These are phyloP conservation scores for Ateles fusciceps DNA, from an alignment of 2,797 vertebrate genomes.

Conservation along the genomic window DNA sequence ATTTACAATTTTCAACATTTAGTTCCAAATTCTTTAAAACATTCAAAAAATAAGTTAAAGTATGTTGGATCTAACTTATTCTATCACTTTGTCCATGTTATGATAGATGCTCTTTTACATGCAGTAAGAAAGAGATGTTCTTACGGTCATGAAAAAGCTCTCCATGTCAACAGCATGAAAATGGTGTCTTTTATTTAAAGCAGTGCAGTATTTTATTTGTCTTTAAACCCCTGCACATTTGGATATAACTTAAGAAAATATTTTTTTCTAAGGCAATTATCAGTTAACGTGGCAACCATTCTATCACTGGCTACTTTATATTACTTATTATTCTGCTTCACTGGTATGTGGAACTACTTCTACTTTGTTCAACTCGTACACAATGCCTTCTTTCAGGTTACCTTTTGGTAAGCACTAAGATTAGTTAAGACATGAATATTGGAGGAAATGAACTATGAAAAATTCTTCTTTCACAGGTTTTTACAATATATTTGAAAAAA, in stretches of 20 bases:
- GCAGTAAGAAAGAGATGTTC: background rate
- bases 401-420: background rate
- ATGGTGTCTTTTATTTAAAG: background rate
- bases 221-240: background rate
- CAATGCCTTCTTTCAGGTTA: background rate
- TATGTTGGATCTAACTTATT: background rate
- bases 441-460: background rate
- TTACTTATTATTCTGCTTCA: background rate
- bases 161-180: background rate
- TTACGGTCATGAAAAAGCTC: background rate
- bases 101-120: background rate
- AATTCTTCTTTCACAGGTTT: slow-evolving; percentile 2
- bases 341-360: background rate
- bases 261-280: background rate
- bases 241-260: background rate
- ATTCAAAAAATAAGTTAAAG: background rate
- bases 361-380: background rate
- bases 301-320: background rate
- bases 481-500: background rate
- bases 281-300: background rate
- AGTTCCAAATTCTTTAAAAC: background rate
- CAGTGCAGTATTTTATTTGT: background rate
- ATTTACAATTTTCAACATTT: background rate
- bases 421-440: background rate
- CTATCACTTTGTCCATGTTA: background rate